These are phyloP conservation scores for Trichacis sp. DNA, from an alignment of 2,888 invertebrate species.

Conservation along the genomic window DNA sequence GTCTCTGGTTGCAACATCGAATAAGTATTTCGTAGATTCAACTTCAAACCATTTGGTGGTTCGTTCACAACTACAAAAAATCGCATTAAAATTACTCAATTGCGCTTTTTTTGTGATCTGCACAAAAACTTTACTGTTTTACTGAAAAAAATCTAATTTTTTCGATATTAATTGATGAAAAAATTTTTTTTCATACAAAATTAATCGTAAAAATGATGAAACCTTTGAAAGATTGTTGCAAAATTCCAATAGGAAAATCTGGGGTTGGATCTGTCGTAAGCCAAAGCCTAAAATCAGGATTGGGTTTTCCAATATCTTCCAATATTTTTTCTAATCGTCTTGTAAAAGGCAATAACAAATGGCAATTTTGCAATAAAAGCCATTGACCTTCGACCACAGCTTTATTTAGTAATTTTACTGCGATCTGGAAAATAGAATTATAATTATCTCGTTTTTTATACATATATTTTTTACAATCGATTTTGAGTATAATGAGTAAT, in stretches of 20 bases:
- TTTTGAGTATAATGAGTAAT: no score
- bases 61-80: constrained; percentile 84
- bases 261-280: constrained; percentile 91
- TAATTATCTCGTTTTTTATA: no score
- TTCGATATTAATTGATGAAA: no score
- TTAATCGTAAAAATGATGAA: no score
- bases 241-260: constrained; percentile 88
- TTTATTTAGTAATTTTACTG: constrained; percentile 76
- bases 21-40: constrained; percentile 90
- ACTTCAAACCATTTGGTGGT: constrained; percentile 90
- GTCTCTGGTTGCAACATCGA: constrained; percentile 84
- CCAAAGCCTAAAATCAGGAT: constrained; percentile 93
- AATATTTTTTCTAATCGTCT: constrained; percentile 85
- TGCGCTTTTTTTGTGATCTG: no score
- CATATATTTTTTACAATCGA: no score
- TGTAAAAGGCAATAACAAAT: constrained; percentile 84
- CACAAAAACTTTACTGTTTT: no score
- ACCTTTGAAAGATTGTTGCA: constrained; percentile 88
- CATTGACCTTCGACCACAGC: constrained; percentile 85
- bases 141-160: no score
- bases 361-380: constrained; percentile 94
- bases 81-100: no score
- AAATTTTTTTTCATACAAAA: no score
- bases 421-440: no score
- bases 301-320: constrained; percentile 83